Conservation (phyloP, 1,140 invertebrate species). For the Schlechtendalia chinensis region DNA sequence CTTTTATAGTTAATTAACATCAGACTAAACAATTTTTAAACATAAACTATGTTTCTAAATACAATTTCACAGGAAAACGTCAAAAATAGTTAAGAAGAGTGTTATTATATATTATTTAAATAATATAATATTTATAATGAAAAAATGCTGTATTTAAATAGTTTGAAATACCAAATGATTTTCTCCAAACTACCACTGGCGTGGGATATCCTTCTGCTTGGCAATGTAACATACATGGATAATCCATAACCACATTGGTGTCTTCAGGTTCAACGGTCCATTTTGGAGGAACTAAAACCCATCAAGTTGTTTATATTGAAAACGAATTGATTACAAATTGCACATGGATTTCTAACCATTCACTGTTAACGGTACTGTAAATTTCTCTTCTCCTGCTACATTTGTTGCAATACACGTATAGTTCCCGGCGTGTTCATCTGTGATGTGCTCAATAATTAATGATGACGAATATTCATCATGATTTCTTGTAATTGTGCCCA, state of each 20-base stretch:
- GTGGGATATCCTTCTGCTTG: constrained; percentile 87
- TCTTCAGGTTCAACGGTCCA: constrained; percentile 89
- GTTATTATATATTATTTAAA: neutral
- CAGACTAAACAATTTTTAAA: neutral
- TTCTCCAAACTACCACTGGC: constrained; percentile 83
- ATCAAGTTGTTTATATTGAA: neutral
- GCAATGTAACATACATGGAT: constrained; percentile 81
- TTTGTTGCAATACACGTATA: constrained; percentile 87
- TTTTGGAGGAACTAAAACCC: constrained; percentile 74
- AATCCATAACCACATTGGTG: constrained; percentile 78
- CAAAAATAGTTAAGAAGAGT: neutral
- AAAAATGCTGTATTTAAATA: neutral
- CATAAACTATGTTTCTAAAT: neutral
- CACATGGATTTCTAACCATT: constrained; percentile 65
- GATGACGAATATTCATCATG: constrained; percentile 85
- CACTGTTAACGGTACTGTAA: constrained; percentile 74
- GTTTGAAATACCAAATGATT: constrained; percentile 67
- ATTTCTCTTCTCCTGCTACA: constrained; percentile 73
- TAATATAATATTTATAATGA: neutral
- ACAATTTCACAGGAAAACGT: neutral
- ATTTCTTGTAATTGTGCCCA: constrained; percentile 61
- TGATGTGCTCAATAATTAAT: constrained; percentile 82
- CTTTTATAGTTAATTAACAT: neutral
- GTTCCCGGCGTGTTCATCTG: constrained; percentile 79
- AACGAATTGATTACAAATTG: neutral